Base-by-base conservation (phyloP, 2,888 invertebrate species). In the Hesperia comma region DNA sequence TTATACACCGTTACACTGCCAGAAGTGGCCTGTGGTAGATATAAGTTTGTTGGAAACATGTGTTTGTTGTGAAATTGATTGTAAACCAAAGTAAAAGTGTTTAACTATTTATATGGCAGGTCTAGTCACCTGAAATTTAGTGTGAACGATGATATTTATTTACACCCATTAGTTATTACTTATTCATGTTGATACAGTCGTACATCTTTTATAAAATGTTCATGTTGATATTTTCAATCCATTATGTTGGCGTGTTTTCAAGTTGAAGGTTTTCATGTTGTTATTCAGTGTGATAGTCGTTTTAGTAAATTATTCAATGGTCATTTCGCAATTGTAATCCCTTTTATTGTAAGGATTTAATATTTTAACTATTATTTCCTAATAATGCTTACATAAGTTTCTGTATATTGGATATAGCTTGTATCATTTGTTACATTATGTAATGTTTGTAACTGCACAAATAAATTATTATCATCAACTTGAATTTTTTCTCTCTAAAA, bases 1-100 rank as follows among this genome's bases (percentile, higher is more conserved):
- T 54, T 49, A 71, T 71, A 69, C 72, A 80, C 74, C 79, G 77
- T 77, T 74, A 76, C 87, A 88, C 88, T 87, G 89, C 89, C 90
- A 82, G 69, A 73, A 79, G 84, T 79, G 87, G 88, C 88, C 86
- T 90, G 84, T 82, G 82, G 81, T 80, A 77, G 75, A 71, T 74
- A 26, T 54, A 66, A 66, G 54, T 33, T 57, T 54, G 46, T 60
- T 61, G 49, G 17, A 26, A 56, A 56, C 26, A 33, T 46, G 17
- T n/a, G 74, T 78, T 79, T 83, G 84, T 87, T 87, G 86, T 86
- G 81, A 84, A 76, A 75, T 76, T 72, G 69, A 75, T 78, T 74
- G 71, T 77, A 79, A 88, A 90, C 92, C 90, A 92, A 92, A 90
- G 90, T 88, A 80, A 83, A 85, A 80, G 46, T 55, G 56, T 75